Evolutionary conservation across 2,113 vertebrate species (phyloP), one percentile per base, ranked within the genome.

Genomic region (Thunnus maccoyii): DNA sequence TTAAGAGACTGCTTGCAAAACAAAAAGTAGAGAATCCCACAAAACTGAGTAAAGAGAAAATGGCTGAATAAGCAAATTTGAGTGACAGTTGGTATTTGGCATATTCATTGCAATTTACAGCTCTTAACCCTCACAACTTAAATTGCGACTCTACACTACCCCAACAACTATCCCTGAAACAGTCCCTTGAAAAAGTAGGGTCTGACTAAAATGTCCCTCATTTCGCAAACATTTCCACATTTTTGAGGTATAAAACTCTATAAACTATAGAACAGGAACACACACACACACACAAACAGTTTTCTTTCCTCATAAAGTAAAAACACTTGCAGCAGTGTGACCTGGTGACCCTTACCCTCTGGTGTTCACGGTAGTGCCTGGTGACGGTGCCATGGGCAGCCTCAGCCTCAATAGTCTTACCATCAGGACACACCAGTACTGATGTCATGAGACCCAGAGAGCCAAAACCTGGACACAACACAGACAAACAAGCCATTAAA

Each of bases 361-460:
- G 97, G 93, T 99, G 97, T 84, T 99, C 98, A 25, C 98, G 95
- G 92, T 97, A 99, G 91, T 99, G 98, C 78, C 98, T 96, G 15
- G 98, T 99, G 60, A 99, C 98, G 0, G 98, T 99, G 81, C 98
- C 98, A 0, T 98, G 98, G 4, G 98, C 98, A 0, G 98, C 98
- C 91, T 99, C 98, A 0, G 98, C 97, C 92, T 99, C 98, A 0
- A 99, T 97, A 62, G 98, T 99, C 91, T 97, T 99, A 3, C 98
- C 98, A 0, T 99, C 97, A 0, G 98, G 98, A 84, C 97, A 99
- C 68, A 99, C 95, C 11, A 99, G 95, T 20, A 99, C 97, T 0
- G 98, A 99, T 0, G 97, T 96, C 98, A 99, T 99, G 86, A 99
- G 89, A 4, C 98, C 98, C 41, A 99, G 94, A 41, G 98, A 99